Percentiles rank a stretch among this genome's conserved stretches.
phyloP scores from a whole-genome alignment of 2,113 vertebrate species.

The Salminus brasiliensis region DNA sequence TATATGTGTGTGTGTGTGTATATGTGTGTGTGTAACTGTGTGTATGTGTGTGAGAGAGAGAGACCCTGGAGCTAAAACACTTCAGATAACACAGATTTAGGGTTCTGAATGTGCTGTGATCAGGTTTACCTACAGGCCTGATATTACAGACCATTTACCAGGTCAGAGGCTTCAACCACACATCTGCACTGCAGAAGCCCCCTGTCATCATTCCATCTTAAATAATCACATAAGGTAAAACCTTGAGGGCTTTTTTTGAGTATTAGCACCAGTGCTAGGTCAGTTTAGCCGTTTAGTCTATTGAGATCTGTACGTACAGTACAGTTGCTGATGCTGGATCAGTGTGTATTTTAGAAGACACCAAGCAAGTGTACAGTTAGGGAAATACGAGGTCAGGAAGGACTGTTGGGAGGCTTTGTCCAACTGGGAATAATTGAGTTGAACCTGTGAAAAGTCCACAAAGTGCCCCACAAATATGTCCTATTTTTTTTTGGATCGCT shows the following conservation, averaged over 20 bases:
- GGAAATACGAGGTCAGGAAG: no score
- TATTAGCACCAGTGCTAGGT: not conserved
- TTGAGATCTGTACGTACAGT: no score
- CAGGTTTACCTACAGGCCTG: not conserved
- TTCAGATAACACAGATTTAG: not conserved
- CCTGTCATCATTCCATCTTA: slow-evolving; percentile 1
- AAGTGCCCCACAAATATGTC: no score
- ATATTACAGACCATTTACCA: no score
- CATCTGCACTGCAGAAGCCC: not conserved
- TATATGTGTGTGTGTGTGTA: slow-evolving; percentile 29
- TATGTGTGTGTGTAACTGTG: slow-evolving; percentile 1
- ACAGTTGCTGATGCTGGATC: no score
- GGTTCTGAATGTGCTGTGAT: not conserved
- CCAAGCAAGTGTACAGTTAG: no score
- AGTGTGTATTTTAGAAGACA: no score
- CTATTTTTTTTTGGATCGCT: no score
- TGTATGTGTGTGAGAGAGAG: not conserved
- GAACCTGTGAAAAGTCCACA: no score
- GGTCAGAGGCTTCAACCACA: not conserved
- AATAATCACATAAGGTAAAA: not conserved
- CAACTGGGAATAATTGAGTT: no score
- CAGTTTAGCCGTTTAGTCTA: not conserved
- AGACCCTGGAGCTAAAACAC: not conserved
- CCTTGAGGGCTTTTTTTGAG: not conserved
- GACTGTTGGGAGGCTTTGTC: no score